These are phyloP conservation scores for Mystacides longicornis DNA, from an alignment of 2,888 invertebrate species.

Conservation along the genomic window DNA sequence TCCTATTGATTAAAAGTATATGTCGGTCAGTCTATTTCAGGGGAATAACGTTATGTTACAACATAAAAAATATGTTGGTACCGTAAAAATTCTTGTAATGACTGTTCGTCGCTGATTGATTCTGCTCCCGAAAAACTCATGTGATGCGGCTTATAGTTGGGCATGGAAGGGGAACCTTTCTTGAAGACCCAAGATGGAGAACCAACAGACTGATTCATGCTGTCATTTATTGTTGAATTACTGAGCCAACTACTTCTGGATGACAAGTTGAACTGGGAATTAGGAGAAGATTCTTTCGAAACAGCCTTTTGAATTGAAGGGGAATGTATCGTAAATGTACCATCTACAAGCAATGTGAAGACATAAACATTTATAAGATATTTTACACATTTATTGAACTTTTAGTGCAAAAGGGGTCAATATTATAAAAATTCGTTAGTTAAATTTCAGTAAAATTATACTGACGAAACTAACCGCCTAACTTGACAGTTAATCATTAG, in stretches of 20 bases:
- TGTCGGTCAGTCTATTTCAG: too few relatives aligned
- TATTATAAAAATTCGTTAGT: too few relatives aligned
- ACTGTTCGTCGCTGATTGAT: constrained; percentile 43
- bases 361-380: too few relatives aligned
- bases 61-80: too few relatives aligned
- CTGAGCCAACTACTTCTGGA: constrained; percentile 37
- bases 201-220: constrained; percentile 30
- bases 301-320: background rate
- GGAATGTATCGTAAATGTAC: constrained; percentile 27
- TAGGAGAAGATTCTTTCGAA: background rate
- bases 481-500: too few relatives aligned
- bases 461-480: too few relatives aligned
- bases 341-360: constrained; percentile 25
- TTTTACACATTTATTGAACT: too few relatives aligned
- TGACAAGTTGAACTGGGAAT: constrained; percentile 13
- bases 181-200: constrained; percentile 38
- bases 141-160: constrained; percentile 19
- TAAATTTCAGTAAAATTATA: too few relatives aligned
- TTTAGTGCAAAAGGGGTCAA: too few relatives aligned
- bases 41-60: too few relatives aligned
- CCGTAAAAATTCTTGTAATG: constrained; percentile 42
- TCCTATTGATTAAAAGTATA: constrained; percentile 19
- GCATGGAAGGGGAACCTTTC: constrained; percentile 29
- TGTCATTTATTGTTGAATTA: constrained; percentile 32
- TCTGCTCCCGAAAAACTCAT: constrained; percentile 30